Evolutionary conservation across 2,888 invertebrate genomes (phyloP), one percentile per base, ranked within the genome.

Genomic region (Orgyia antiqua): DNA sequence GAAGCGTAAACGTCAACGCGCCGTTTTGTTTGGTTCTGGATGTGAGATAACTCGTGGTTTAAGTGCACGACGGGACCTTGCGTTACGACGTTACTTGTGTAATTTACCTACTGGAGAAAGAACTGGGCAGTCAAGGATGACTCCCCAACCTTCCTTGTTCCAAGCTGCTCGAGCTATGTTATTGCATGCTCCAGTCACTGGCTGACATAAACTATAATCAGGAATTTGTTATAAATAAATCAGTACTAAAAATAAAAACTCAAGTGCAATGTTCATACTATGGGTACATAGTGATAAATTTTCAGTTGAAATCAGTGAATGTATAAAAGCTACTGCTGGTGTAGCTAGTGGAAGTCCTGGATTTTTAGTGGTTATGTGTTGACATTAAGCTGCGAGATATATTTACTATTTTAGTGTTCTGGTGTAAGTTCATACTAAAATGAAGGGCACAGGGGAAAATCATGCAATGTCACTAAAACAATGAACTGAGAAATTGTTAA

Each of bases 21-120:
- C 88, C 27, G 84, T 93, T 2, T 88, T 95, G 44, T 89, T 90
- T 38, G 91, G 91, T 57, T 89, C 93, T 24, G 94, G 94, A 10
- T 94, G 94, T 29, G 91, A 91, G 24, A 92, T 90, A 53, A 91
- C 93, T 13, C 88, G 93, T 9, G 95, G 94, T 0, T 71, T 95
- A 27, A 93, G 93, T 48, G 94, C 95, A 4, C 87, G 95, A 10
- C 88, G 92, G 29, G 96, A 96, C 67, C 78, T 95, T 35, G 91
- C 92, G 13, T 88, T 95, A 37, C 84, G 92, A 5, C 78, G 92
- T 17, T 91, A 91, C 59, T 69, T 94, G 26, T 92, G 92, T 58
- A 89, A 91, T 48, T 71, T 93, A 50, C 92, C 93, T 0, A 79
- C 90, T 1, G 88, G 89, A 3, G 92, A 92, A 51, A 75, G 88